phyloP scores from a whole-genome alignment of 2,797 vertebrate species.

The Leucoraja ocellata region DNA sequence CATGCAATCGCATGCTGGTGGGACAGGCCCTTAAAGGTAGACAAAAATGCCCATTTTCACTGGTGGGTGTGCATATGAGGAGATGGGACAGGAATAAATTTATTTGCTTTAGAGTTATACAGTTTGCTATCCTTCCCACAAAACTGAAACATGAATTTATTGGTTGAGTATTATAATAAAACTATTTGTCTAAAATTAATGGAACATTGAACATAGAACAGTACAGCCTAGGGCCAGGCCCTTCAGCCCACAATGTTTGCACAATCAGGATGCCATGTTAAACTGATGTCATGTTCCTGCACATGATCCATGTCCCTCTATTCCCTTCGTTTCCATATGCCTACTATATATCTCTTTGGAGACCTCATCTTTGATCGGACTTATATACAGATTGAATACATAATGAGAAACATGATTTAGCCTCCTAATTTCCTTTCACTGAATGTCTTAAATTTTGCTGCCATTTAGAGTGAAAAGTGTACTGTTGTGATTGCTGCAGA shows the following conservation, averaged over 20 bases:
- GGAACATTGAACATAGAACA: too few species aligned
- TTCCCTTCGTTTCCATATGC: too few species aligned
- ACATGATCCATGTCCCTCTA: too few species aligned
- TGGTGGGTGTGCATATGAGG: background rate
- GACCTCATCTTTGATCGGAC: too few species aligned
- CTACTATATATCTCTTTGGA: too few species aligned
- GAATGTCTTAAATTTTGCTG: background rate
- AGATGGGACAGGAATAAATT: background rate
- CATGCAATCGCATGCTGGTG: too few species aligned
- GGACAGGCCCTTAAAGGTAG: too few species aligned
- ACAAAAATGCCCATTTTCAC: background rate
- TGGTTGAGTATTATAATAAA: background rate
- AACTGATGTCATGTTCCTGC: too few species aligned
- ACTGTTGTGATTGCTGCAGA: slow-evolving; percentile 51
- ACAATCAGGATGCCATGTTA: too few species aligned
- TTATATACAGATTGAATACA: too few species aligned
- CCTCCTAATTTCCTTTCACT: background rate
- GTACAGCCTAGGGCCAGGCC: too few species aligned
- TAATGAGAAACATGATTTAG: background rate
- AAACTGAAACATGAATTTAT: background rate
- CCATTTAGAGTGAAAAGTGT: background rate
- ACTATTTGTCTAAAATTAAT: background rate
- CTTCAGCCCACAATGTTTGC: too few species aligned
- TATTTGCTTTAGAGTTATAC: background rate
- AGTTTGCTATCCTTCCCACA: background rate